A percentile compares a stretch with the other conserved stretches of the same genome.
These are phyloP conservation scores for Malacosoma neustria DNA, from an alignment of 2,888 invertebrate species.

Conservation along the genomic window DNA sequence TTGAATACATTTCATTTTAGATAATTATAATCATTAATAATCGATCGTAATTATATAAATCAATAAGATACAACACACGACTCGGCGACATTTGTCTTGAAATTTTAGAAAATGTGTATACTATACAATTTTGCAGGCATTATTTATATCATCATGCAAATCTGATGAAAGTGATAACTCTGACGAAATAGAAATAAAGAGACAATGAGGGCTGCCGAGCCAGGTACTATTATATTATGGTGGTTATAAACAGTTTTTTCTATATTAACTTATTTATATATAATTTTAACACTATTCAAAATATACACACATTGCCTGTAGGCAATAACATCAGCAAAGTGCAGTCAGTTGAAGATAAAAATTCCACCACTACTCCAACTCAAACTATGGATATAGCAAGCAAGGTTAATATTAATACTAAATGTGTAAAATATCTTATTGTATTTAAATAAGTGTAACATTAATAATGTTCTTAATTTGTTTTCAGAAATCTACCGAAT, in stretches of 20 bases:
- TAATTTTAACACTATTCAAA: too few species aligned
- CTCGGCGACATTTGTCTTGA: too few species aligned
- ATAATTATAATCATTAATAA: too few species aligned
- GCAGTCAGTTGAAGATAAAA: constrained; percentile 1
- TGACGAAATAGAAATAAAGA: constrained; percentile 1
- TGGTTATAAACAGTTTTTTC: too few species aligned
- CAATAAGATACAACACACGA: too few species aligned
- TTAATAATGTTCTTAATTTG: too few species aligned
- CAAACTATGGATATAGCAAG: constrained; percentile 4
- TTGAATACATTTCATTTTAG: too few species aligned
- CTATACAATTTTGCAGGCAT: constrained; percentile 7
- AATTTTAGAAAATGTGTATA: not conserved
- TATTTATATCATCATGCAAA: constrained; percentile 8
- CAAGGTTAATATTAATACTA: not conserved
- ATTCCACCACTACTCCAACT: constrained; percentile 2
- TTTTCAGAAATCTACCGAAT: not conserved
- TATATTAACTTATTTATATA: too few species aligned
- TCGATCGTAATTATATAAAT: too few species aligned
- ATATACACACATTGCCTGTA: too few species aligned
- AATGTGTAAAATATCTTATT: too few species aligned
- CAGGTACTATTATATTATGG: not conserved
- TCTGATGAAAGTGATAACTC: constrained; percentile 7
- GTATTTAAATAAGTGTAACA: too few species aligned
- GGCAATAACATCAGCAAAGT: constrained; percentile 2
- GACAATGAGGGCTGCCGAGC: not conserved